Conservation (phyloP, 2,797 vertebrate genomes). For the Lepus townsendii region DNA sequence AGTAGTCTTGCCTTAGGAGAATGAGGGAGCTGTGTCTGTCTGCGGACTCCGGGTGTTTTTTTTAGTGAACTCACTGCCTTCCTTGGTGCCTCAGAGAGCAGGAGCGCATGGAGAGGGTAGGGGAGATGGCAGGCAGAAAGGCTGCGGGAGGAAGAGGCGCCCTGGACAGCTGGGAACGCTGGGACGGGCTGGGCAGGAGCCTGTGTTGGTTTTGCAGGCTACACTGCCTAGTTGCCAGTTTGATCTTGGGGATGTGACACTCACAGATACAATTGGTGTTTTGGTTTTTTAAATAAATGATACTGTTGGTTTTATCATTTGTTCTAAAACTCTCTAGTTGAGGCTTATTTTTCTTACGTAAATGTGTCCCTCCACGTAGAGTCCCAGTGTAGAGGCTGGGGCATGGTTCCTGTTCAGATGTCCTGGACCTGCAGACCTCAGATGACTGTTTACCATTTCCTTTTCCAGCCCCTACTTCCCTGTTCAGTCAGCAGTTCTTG, state of each 20-base stretch:
- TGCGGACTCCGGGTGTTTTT: neutral
- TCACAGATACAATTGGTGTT: neutral
- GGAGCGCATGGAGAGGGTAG: neutral
- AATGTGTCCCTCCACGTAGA: neutral
- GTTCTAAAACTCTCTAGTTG: slow-evolving; percentile 3
- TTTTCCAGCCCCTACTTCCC: neutral
- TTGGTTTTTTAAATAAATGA: neutral
- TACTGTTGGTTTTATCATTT: slow-evolving; percentile 16
- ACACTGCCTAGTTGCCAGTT: neutral
- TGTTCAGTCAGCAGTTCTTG: neutral
- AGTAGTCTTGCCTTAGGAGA: neutral
- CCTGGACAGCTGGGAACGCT: neutral
- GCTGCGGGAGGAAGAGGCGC: neutral
- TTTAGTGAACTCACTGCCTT: neutral
- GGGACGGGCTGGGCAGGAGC: neutral
- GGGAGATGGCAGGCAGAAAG: neutral
- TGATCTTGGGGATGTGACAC: neutral
- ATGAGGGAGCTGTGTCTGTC: neutral
- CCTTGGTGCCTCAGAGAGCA: neutral
- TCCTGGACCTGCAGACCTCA: slow-evolving; percentile 15
- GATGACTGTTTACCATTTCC: slow-evolving; percentile 7
- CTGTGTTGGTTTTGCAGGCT: neutral
- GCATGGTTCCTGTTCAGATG: neutral
- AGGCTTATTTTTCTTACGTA: slow-evolving; percentile 40
- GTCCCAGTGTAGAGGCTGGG: neutral